Base-by-base conservation (phyloP, 2,888 invertebrate genomes). In the Epirrhoe tristata region DNA sequence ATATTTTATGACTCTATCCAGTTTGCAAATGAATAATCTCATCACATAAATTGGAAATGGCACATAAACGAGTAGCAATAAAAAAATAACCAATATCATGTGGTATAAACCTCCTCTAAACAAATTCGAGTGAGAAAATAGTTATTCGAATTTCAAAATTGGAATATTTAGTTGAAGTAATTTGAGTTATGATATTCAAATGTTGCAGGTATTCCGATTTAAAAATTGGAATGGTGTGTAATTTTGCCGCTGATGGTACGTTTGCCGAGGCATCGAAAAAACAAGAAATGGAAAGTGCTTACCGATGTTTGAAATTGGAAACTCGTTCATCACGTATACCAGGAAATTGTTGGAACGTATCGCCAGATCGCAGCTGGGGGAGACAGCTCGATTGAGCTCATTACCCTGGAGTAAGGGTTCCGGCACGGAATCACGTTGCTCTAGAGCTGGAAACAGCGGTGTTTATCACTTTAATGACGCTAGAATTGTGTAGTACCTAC, bases 231-330 rank as follows among this genome's bases (percentile, higher is more conserved):
- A 48, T 14, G 5, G 14, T 48, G 5, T 48, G 48, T 48, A 48
- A 16, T 58, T 50, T 50, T 58, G 48, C 14, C 8, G 5, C 32
- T 48, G 58, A 56, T 56, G 5, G 56, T 56, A 56, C 56, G 53
- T 60, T 63, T 54, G 56, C 67, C 24, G 53, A 58, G 75, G 78
- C 79, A 80, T 79, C 78, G 79, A 75, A 81, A 87, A 86, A 87
- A 86, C 82, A 84, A 86, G 81, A 82, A 82, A 85, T 85, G 79
- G 83, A 85, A 88, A 87, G 84, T 85, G 89, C 81, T 86, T 86
- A 89, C 85, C 87, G 88, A 87, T 84, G 87, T 90, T 84, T 90
- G 87, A 91, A 91, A 92, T 90, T 91, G 90, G 89, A 90, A 89
- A 85, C 87, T 87, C 85, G 86, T 87, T 88, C 88, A 84, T 90